phyloP scores from a whole-genome alignment of 2,888 invertebrate genomes.

The Morinoia aosen region DNA sequence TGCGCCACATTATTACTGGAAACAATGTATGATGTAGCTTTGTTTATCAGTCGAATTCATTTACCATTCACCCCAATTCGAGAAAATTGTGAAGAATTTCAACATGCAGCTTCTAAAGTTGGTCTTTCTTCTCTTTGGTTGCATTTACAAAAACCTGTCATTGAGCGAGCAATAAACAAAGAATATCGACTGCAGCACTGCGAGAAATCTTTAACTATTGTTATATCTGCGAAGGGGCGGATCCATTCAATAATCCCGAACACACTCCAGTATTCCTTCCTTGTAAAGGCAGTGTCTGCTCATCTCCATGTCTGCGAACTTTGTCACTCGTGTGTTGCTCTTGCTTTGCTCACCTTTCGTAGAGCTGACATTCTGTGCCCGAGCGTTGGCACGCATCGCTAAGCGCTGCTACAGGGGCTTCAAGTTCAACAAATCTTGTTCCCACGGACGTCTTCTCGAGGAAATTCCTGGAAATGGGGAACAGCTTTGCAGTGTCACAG shows the following conservation, averaged over 20 bases:
- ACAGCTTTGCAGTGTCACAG: conserved; percentile 38
- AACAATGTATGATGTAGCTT: too few relatives aligned
- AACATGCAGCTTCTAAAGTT: background rate
- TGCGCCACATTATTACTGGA: too few relatives aligned
- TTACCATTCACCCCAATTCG: too few relatives aligned
- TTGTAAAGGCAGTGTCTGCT: background rate
- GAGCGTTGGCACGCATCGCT: background rate
- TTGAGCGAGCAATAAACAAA: background rate
- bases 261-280: background rate
- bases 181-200: too few relatives aligned
- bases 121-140: background rate
- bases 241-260: background rate
- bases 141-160: background rate
- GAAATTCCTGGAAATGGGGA: conserved; percentile 8
- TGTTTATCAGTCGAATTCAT: too few relatives aligned
- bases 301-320: background rate
- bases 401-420: background rate
- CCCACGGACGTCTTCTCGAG: conserved; percentile 21
- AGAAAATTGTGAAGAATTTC: too few relatives aligned
- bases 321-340: background rate
- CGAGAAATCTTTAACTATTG: background rate
- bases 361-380: background rate
- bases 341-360: conserved; percentile 15
- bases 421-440: conserved; percentile 25
- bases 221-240: background rate